Percentiles rank a stretch among this genome's conserved stretches.
These are phyloP conservation scores for Brotula barbata DNA, from an alignment of 2,797 vertebrate species.

Conservation along the genomic window DNA sequence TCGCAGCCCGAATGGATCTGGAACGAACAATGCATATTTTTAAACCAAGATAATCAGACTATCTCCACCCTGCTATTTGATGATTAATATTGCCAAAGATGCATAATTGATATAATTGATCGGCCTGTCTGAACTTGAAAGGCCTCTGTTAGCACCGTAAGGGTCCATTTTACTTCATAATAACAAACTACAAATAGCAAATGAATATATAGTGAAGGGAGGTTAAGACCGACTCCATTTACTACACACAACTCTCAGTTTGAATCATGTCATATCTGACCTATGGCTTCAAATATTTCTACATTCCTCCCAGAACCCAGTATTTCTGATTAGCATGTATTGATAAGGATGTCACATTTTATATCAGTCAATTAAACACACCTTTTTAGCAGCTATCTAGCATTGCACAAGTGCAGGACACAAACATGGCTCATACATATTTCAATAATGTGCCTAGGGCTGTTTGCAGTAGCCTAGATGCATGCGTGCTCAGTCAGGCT, in stretches of 20 bases:
- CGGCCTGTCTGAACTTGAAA: slow-evolving; percentile 1
- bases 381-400: not conserved
- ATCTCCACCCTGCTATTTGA: too few relatives aligned
- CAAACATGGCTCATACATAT: slow-evolving; percentile 33
- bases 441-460: slow-evolving; percentile 41
- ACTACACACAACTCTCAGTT: slow-evolving; percentile 34
- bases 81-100: too few relatives aligned
- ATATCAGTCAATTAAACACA: not conserved
- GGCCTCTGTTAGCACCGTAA: not conserved
- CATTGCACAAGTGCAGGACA: slow-evolving; percentile 17
- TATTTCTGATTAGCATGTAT: not conserved
- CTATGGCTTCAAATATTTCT: slow-evolving; percentile 25
- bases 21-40: too few relatives aligned
- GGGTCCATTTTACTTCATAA: slow-evolving; percentile 8
- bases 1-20: not conserved
- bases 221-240: slow-evolving; percentile 67
- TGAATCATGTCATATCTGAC: slow-evolving; percentile 4
- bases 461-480: slow-evolving; percentile 20
- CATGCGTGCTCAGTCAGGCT: slow-evolving; percentile 37
- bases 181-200: slow-evolving; percentile 38
- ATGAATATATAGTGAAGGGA: slow-evolving; percentile 38
- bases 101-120: slow-evolving; percentile 3
- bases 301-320: slow-evolving; percentile 5
- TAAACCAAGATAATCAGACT: too few relatives aligned
- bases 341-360: not conserved